A percentile compares a stretch with the other conserved stretches of the same genome.
Evolutionary conservation across 2,797 vertebrate species (phyloP).

Genomic region (Oceanodroma leucorhoa): DNA sequence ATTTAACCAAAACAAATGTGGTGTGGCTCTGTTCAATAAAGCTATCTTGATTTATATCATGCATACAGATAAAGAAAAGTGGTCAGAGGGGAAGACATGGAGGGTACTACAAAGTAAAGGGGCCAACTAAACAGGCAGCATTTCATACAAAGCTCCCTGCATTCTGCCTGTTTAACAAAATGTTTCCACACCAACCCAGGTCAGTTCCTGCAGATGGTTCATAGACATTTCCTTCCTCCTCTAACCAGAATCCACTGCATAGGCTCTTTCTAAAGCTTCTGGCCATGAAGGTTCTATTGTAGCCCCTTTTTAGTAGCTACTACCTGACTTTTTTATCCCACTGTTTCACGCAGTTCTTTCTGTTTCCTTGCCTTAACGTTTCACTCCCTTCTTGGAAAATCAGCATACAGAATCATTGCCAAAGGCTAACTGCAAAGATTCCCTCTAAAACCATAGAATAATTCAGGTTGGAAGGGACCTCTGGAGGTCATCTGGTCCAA

Average conservation of each 20-base stretch:
- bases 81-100: not conserved
- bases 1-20: conserved; percentile 52
- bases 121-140: not conserved
- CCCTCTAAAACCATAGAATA: not conserved
- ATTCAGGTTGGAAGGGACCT: not conserved
- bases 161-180: not conserved
- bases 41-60: not conserved
- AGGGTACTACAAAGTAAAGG: not conserved
- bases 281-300: not conserved
- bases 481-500: not conserved
- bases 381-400: not conserved
- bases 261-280: not conserved
- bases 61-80: not conserved
- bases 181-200: not conserved
- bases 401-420: not conserved
- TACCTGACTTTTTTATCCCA: not conserved
- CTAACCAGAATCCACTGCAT: not conserved
- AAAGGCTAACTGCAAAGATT: not conserved
- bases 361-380: not conserved
- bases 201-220: not conserved
- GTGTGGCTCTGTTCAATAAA: not conserved
- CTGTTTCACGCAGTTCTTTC: not conserved
- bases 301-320: not conserved
- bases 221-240: not conserved
- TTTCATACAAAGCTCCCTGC: not conserved